Conservation (phyloP, 2,797 vertebrate genomes). For the Psittacula echo region DNA sequence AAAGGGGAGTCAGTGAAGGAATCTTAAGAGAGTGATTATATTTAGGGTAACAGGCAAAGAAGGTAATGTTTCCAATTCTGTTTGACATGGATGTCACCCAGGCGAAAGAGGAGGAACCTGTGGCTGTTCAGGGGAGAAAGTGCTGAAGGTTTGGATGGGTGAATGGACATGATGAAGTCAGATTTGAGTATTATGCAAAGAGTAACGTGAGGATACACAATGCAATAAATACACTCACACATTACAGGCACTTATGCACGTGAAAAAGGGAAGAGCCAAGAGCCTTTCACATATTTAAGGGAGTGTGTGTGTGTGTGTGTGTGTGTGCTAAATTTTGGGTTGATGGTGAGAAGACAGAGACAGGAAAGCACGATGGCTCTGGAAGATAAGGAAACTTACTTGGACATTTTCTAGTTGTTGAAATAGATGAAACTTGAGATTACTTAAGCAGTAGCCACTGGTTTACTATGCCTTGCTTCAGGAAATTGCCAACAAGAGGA, state of each 20-base stretch:
- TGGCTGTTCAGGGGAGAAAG: neutral
- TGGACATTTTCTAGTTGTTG: neutral
- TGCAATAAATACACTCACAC: neutral
- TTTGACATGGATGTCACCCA: neutral
- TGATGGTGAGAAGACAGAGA: neutral
- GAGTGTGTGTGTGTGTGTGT: neutral
- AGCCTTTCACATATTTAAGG: neutral
- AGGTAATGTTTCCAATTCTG: neutral
- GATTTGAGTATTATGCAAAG: neutral
- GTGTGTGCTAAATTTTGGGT: neutral
- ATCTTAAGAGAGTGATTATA: neutral
- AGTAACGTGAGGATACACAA: neutral
- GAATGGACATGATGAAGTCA: neutral
- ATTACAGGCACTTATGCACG: neutral
- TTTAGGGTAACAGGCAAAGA: neutral
- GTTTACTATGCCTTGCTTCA: slow-evolving; percentile 27
- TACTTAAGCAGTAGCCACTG: neutral
- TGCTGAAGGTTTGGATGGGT: neutral
- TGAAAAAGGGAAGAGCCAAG: neutral
- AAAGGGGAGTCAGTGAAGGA: neutral
- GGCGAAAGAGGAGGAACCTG: neutral
- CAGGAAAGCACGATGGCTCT: neutral
- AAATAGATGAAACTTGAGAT: neutral
- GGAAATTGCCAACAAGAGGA: slow-evolving; percentile 40
- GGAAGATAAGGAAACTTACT: neutral